Percentiles rank a stretch among this genome's conserved stretches.
Conservation (phyloP, 2,797 vertebrate genomes). For the Bradypodion pumilum region DNA sequence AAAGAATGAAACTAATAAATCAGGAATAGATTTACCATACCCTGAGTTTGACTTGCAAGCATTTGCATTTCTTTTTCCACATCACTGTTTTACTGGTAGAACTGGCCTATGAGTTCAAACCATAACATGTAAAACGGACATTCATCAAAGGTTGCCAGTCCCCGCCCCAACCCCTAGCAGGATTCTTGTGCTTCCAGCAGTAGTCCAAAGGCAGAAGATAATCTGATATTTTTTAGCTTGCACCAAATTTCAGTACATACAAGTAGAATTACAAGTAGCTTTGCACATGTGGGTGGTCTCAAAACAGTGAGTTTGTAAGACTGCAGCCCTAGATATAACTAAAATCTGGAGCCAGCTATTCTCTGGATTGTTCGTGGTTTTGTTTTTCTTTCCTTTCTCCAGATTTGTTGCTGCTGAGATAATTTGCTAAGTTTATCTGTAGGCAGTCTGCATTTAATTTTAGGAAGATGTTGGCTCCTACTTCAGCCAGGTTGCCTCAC, state of each 20-base stretch:
- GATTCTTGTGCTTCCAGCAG: neutral
- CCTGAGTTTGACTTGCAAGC: neutral
- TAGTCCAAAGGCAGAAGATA: neutral
- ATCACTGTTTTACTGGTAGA: neutral
- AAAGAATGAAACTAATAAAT: neutral
- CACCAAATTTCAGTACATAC: neutral
- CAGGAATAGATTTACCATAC: neutral
- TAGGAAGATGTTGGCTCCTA: constrained; percentile 36
- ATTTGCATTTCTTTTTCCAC: neutral
- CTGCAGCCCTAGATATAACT: constrained; percentile 13
- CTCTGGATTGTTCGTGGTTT: neutral
- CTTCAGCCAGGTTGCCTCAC: constrained; percentile 61
- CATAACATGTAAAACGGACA: neutral
- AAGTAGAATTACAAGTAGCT: neutral
- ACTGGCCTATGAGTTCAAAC: neutral
- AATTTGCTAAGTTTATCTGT: constrained; percentile 57
- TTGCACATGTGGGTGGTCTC: neutral
- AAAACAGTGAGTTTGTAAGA: neutral
- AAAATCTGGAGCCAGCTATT: constrained; percentile 1
- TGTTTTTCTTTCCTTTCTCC: neutral
- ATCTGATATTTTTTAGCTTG: neutral
- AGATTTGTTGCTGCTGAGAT: constrained; percentile 38
- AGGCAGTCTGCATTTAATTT: constrained; percentile 64
- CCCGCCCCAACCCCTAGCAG: neutral
- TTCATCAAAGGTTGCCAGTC: neutral